Evolutionary conservation across 2,113 vertebrate species (phyloP).

Genomic region (Zapus hudsonius): DNA sequence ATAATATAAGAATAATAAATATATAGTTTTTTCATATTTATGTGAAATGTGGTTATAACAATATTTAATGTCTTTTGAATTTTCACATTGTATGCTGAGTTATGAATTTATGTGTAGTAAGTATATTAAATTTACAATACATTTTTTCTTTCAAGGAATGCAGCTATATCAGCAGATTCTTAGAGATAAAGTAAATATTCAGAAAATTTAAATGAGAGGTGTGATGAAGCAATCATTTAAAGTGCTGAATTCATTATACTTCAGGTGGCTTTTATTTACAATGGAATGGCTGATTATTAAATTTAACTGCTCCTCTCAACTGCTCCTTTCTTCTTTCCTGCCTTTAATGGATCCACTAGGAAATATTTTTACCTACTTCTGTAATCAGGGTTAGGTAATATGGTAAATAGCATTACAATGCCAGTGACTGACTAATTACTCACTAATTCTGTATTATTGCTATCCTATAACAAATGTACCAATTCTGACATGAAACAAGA

Average conservation of each 20-base stretch:
- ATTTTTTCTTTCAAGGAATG: not conserved
- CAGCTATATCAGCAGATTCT: not conserved
- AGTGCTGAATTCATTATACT: not conserved
- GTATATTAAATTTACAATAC: not conserved
- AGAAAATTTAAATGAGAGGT: not conserved
- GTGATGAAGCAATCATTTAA: not conserved
- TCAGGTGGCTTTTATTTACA: not conserved
- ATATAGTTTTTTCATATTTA: not conserved
- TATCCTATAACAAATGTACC: not conserved
- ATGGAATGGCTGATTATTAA: not conserved
- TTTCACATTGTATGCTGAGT: not conserved
- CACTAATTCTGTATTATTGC: not conserved
- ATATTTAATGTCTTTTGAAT: not conserved
- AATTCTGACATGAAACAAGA: not conserved
- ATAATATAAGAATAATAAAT: not conserved
- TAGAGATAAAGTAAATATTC: not conserved
- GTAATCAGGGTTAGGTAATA: not conserved
- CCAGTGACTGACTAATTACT: not conserved
- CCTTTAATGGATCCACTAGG: not conserved
- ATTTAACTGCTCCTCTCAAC: rapidly evolving
- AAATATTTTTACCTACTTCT: not conserved
- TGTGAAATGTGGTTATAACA: not conserved
- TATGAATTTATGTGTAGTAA: not conserved
- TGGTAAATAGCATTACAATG: not conserved
- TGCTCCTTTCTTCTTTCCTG: not conserved